Base-by-base conservation (phyloP, 2,113 vertebrate genomes). In the Tupaia chinensis region DNA sequence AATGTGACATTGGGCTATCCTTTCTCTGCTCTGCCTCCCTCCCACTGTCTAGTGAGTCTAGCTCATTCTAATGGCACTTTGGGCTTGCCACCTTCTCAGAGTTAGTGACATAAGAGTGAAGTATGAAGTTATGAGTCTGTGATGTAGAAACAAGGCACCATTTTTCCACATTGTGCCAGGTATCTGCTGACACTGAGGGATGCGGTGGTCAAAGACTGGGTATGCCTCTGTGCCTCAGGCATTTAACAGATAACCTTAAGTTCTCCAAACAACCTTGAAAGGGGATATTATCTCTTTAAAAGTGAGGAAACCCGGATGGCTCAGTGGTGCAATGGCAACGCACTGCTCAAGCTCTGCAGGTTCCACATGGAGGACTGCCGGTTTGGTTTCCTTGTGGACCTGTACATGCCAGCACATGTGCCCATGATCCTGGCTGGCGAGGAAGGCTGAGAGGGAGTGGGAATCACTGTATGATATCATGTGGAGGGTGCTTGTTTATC, bases 1-100 rank as follows among this genome's bases (percentile, higher is more conserved):
- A 96, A 65, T 23, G 12, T 89, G 93, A 96, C 91, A 34, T 89
- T 94, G 95, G 61, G 27, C 34, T 56, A 3, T 79, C 65, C 54
- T 89, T 70, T 22, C 12, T 72, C 29, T 66, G 25, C 27, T 20
- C 3, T 23, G 15, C 58, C 27, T 95, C 54, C 17, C 56, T 89
- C n/a, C 29, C 9, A 2, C 60, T 2, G 13, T 25, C 25, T 17
- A 3, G 9, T 15, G 44, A 82, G 34, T 16, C 73, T 20, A 54
- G 79, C 23, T 68, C 17, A 60, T 89, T 84, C 65, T 29, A 58
- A 70, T 5, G n/a, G 54, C 25, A 29, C 27, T 77, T 94, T 34
- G 56, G 76, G 6, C 60, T 78, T 72, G 60, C 27, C 66, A 70
- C 58, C 53, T 58, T 58, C 5, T 29, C 83, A 68, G 85, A 54